Conservation (phyloP, 2,113 vertebrate species). For the Hippocampus abdominalis region DNA sequence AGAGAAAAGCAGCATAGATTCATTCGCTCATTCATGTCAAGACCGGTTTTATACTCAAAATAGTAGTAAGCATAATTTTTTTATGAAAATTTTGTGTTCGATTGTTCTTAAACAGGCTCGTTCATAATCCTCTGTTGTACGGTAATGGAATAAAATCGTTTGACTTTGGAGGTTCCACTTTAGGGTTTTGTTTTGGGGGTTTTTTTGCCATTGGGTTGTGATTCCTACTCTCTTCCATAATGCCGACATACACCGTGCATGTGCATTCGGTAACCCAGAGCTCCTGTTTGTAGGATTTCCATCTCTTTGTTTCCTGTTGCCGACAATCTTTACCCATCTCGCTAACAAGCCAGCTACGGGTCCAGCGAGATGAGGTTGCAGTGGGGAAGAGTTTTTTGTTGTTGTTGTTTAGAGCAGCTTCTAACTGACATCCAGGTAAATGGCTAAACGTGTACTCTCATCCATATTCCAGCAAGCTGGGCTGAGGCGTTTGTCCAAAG, state of each 20-base stretch:
- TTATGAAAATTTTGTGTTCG: no score
- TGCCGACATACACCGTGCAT: slow-evolving; percentile 7
- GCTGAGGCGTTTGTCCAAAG: slow-evolving; percentile 60
- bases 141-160: neutral
- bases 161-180: neutral
- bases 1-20: no score
- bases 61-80: no score
- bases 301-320: slow-evolving; percentile 41
- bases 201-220: neutral
- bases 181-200: neutral
- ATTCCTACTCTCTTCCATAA: neutral
- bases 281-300: slow-evolving; percentile 54
- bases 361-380: slow-evolving; percentile 50
- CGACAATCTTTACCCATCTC: slow-evolving; percentile 42
- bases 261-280: slow-evolving; percentile 38
- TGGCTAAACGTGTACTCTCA: slow-evolving; percentile 72
- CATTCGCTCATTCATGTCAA: no score
- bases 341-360: slow-evolving; percentile 67
- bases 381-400: slow-evolving; percentile 29
- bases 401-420: slow-evolving; percentile 63
- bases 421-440: slow-evolving; percentile 74
- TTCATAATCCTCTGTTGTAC: no score
- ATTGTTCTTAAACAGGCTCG: no score
- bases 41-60: no score
- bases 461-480: slow-evolving; percentile 75